Evolutionary conservation across 2,888 invertebrate species (phyloP).

Genomic region (Meteorus colon): DNA sequence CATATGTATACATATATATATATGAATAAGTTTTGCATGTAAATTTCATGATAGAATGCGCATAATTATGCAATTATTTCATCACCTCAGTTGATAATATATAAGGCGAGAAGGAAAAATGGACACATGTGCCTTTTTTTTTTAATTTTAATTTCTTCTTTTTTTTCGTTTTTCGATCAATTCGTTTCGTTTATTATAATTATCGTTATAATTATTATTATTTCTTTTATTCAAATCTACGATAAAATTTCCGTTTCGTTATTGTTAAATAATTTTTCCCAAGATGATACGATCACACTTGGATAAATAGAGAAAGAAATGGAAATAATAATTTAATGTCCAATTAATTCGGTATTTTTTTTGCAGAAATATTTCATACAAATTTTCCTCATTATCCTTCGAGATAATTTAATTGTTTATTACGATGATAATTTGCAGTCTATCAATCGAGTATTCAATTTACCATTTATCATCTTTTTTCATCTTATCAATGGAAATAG

Average conservation of each 20-base stretch:
- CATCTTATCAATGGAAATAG: background rate
- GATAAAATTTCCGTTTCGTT: too few species aligned
- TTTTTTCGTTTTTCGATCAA: background rate
- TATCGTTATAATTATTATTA: background rate
- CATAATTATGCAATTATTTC: constrained; percentile 11
- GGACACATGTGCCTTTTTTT: background rate
- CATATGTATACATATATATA: background rate
- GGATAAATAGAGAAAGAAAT: too few species aligned
- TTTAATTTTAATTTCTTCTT: background rate
- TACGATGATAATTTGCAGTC: background rate
- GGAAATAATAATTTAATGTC: too few species aligned
- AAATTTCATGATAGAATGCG: constrained; percentile 19
- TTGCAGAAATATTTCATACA: background rate
- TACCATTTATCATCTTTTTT: background rate
- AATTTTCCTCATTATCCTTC: background rate
- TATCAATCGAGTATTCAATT: background rate
- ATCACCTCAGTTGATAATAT: constrained; percentile 15
- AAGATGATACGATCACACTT: too few species aligned
- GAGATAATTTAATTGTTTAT: too few species aligned
- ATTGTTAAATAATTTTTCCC: too few species aligned
- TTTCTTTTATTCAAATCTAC: background rate
- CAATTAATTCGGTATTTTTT: background rate
- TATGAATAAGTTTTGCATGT: constrained; percentile 13
- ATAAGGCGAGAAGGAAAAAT: constrained; percentile 12
- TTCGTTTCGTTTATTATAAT: constrained; percentile 2